Base-by-base conservation (phyloP, 2,113 vertebrate genomes). In the Panurus biarmicus region DNA sequence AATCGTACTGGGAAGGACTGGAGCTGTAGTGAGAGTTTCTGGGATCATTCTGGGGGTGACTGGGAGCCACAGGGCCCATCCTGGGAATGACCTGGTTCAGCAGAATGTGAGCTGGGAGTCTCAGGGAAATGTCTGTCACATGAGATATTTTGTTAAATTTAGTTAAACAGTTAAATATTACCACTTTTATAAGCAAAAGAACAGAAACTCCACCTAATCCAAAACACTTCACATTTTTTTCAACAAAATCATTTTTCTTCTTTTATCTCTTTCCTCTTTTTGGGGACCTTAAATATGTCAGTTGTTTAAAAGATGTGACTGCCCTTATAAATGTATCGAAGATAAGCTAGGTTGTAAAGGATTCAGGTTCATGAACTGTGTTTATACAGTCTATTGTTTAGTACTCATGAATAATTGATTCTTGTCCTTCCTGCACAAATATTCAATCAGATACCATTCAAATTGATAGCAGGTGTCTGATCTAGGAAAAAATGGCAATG, bases 331-430 rank as follows among this genome's bases (percentile, higher is more conserved):
- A 94, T 62, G 91, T 94, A 95, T 92, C 7, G 11, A 78, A 95
- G 96, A 96, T 97, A 96, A 97, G 94, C 83, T 72, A 29, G 73
- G 85, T 89, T 95, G 96, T 95, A 93, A 96, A 97, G 90, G 91
- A 90, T 91, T 97, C 93, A 91, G 91, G 96, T 96, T 97, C 95
- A 94, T 97, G 97, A 97, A 97, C 95, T 94, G 77, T 97, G 96
- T 94, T 96, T 95, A 95, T 97, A 94, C 86, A 94, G 94, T 94
- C 94, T 96, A 77, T 97, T 97, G 95, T 97, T 97, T 96, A 94
- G 96, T 82, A 80, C 95, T 97, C 97, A 97, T 97, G 97, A 97
- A 97, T 97, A 97, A 96, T 97, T 96, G 91, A 97, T 97, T 96
- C 94, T 95, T 96, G 95, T 95, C 95, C 94, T 96, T 97, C 95